A percentile compares a stretch with the other conserved stretches of the same genome.
Conservation (phyloP, 2,113 vertebrate species). For the Sterna hirundo region DNA sequence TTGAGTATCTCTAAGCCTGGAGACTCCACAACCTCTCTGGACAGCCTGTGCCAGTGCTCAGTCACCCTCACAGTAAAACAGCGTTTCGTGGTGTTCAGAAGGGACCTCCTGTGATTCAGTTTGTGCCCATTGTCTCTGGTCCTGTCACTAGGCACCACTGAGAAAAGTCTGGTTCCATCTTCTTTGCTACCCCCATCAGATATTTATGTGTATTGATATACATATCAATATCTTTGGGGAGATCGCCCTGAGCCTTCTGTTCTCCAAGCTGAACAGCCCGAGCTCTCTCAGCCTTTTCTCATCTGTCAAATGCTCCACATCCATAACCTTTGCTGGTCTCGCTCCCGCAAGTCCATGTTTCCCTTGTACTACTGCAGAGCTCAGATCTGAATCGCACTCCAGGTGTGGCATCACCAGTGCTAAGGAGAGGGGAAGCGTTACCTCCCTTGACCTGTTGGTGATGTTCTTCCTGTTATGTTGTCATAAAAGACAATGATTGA, state of each 20-base stretch:
- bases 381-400: background rate
- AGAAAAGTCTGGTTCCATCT: background rate
- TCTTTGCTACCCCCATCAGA: background rate
- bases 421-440: background rate
- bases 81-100: background rate
- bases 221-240: background rate
- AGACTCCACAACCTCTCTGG: background rate
- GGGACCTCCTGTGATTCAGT: background rate
- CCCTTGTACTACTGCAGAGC: background rate
- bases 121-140: background rate
- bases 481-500: background rate
- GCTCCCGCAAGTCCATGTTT: background rate
- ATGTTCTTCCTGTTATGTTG: background rate
- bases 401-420: background rate
- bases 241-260: fast-evolving
- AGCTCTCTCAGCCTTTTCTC: background rate
- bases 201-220: background rate
- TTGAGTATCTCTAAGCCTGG: background rate
- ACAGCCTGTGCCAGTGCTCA: background rate
- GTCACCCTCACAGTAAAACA: background rate
- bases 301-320: background rate
- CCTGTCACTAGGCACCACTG: background rate
- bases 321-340: background rate
- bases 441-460: background rate
- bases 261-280: background rate